Percentiles rank a stretch among this genome's conserved stretches.
Conservation (phyloP, 2,888 invertebrate genomes). For the Noctua janthina region DNA sequence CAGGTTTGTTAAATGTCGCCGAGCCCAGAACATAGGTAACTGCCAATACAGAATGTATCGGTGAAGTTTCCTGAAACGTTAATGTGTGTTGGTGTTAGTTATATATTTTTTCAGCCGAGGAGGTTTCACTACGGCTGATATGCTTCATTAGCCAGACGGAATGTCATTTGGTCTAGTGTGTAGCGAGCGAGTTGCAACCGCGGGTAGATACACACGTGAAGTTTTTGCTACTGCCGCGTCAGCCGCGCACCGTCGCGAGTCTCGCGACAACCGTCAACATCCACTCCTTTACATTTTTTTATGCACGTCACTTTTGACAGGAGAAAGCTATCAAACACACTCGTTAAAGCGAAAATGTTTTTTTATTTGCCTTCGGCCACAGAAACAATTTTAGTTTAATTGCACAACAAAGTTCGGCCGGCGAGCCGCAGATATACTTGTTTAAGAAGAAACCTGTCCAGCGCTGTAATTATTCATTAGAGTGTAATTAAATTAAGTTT, state of each 20-base stretch:
- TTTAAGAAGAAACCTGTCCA: slow-evolving; percentile 51
- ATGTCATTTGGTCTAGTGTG: slow-evolving; percentile 79
- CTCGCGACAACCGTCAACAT: slow-evolving; percentile 66
- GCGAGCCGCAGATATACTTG: slow-evolving; percentile 43
- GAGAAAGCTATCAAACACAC: slow-evolving; percentile 79
- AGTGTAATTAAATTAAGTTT: slow-evolving; percentile 48
- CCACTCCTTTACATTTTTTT: slow-evolving; percentile 76
- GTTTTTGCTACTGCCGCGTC: slow-evolving; percentile 72
- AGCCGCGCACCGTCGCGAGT: slow-evolving; percentile 54
- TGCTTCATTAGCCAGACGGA: slow-evolving; percentile 82
- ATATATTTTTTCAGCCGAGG: slow-evolving; percentile 51
- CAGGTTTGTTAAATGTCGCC: not conserved
- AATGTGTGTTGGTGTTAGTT: slow-evolving; percentile 41
- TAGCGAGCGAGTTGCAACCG: slow-evolving; percentile 45
- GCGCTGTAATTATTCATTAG: slow-evolving; percentile 42
- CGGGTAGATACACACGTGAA: slow-evolving; percentile 67
- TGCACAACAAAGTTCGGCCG: slow-evolving; percentile 34
- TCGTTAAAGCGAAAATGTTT: slow-evolving; percentile 63
- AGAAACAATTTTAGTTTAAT: slow-evolving; percentile 57
- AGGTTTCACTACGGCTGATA: slow-evolving; percentile 63
- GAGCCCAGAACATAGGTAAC: not conserved
- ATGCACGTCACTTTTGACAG: slow-evolving; percentile 78
- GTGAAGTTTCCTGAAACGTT: slow-evolving; percentile 51
- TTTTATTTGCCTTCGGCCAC: slow-evolving; percentile 57
- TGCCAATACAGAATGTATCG: slow-evolving; percentile 2